These are phyloP conservation scores for Sebastiscus albofasciatus DNA, from an alignment of 2,797 vertebrate species.

Conservation along the genomic window DNA sequence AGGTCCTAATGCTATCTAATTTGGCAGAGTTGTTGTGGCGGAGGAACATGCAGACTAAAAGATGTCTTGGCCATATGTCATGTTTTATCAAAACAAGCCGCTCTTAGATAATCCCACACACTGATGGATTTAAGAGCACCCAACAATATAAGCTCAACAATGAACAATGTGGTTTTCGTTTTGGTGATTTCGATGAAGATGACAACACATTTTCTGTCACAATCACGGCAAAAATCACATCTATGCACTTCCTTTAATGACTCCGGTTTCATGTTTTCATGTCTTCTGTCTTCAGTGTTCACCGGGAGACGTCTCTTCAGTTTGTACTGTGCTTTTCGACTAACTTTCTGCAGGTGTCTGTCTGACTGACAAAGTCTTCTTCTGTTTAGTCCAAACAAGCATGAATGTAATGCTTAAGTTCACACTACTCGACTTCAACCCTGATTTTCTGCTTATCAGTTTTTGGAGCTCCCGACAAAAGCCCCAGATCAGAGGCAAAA, in stretches of 20 bases:
- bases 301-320: neutral
- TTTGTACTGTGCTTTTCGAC: neutral
- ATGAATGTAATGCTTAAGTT: neutral
- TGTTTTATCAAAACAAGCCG: conserved; percentile 65
- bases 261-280: neutral
- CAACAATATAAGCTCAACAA: conserved; percentile 37
- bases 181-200: conserved; percentile 25
- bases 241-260: conserved; percentile 2
- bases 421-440: neutral
- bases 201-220: conserved; percentile 26
- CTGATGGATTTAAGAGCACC: conserved; percentile 61
- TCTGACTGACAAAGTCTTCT: neutral
- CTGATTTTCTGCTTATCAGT: too few species aligned
- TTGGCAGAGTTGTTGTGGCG: conserved; percentile 61
- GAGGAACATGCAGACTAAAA: conserved; percentile 58
- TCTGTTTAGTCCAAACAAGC: neutral
- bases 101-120: conserved; percentile 63
- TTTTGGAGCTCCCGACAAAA: neutral
- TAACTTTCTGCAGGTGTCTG: too few species aligned
- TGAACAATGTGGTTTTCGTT: neutral
- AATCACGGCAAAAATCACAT: neutral
- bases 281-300: neutral
- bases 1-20: conserved; percentile 75
- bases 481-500: neutral
- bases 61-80: conserved; percentile 67